phyloP scores from a whole-genome alignment of 2,797 vertebrate species.

The Potorous gilbertii region DNA sequence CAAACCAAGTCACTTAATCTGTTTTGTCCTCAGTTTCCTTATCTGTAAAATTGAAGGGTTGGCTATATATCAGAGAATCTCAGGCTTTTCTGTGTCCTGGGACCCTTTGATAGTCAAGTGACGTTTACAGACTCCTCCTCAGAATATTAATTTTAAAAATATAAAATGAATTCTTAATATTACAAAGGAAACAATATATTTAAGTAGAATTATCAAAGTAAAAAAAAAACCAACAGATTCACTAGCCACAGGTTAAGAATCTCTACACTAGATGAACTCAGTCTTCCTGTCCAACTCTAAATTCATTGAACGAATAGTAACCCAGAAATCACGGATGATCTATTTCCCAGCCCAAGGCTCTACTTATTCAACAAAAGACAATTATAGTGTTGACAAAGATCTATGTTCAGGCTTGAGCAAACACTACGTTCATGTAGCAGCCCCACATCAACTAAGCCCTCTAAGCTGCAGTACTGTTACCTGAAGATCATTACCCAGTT shows the following conservation, averaged over 20 bases:
- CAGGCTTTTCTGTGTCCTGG: neutral
- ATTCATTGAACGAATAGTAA: neutral
- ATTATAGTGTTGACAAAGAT: neutral
- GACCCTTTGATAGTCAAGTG: neutral
- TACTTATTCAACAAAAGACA: neutral
- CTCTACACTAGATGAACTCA: neutral
- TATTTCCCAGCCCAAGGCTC: neutral
- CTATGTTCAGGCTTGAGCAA: neutral
- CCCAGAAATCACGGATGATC: neutral
- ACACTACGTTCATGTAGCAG: neutral
- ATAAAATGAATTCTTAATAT: neutral
- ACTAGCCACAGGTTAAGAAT: neutral
- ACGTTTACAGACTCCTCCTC: neutral
- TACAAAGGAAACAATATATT: neutral
- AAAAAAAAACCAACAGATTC: neutral
- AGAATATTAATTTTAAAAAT: neutral
- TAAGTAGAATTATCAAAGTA: neutral
- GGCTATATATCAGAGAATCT: neutral
- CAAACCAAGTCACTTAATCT: neutral
- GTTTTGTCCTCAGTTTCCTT: neutral
- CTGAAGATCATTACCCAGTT: neutral
- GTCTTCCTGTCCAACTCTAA: neutral
- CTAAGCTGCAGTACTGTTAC: neutral
- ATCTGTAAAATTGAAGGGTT: neutral
- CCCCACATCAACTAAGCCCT: neutral